Percentiles rank a stretch among this genome's conserved stretches.
Evolutionary conservation across 2,113 vertebrate species (phyloP).

Genomic region (Corydoras maculifer): DNA sequence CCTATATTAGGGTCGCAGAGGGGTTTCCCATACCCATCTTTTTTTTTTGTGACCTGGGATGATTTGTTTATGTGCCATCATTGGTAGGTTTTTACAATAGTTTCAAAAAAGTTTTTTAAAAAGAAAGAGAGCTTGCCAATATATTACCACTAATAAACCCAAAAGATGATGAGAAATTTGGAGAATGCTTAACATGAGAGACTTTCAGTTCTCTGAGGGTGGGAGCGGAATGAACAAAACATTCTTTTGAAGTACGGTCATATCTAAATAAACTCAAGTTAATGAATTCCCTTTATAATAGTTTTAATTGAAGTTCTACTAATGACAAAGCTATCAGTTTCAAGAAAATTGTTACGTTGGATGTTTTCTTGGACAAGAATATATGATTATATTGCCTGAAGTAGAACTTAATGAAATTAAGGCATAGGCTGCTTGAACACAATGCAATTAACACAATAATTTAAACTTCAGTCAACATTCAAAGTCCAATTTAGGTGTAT

Average conservation of each 20-base stretch:
- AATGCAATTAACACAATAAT: conserved; percentile 10
- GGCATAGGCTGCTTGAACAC: neutral
- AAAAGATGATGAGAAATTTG: neutral
- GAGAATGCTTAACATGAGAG: conserved; percentile 8
- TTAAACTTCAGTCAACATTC: conserved; percentile 7
- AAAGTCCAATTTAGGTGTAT: neutral
- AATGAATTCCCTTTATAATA: conserved; percentile 11
- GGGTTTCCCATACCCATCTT: too few species aligned
- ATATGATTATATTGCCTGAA: neutral
- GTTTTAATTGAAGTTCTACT: conserved; percentile 6
- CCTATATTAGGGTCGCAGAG: too few species aligned
- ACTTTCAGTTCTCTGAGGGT: neutral
- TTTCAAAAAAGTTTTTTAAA: too few species aligned
- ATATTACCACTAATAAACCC: too few species aligned
- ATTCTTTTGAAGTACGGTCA: conserved; percentile 6
- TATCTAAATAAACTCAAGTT: neutral
- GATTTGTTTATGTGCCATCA: neutral
- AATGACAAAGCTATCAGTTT: conserved; percentile 10
- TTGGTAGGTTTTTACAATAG: conserved; percentile 13
- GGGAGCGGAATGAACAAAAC: neutral
- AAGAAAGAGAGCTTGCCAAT: too few species aligned
- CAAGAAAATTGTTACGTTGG: neutral
- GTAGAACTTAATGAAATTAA: neutral
- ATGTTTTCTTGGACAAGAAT: neutral
- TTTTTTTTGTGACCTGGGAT: too few species aligned